phyloP scores from a whole-genome alignment of 2,113 vertebrate species.

The Crypturellus undulatus region DNA sequence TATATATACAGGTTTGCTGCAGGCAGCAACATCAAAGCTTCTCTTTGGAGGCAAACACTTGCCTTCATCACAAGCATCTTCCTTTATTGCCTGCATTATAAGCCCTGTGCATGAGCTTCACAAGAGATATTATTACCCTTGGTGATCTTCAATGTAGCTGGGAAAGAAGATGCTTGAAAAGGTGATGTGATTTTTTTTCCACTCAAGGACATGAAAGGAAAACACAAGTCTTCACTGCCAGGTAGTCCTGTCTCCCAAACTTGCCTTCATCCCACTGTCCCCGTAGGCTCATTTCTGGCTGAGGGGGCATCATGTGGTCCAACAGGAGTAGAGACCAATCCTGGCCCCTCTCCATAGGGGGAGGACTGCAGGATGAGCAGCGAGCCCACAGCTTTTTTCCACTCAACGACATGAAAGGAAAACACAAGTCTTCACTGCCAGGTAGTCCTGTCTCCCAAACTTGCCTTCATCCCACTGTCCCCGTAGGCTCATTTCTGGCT shows the following conservation, averaged over 20 bases:
- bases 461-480: no score
- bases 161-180: not conserved
- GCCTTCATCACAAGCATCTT: not conserved
- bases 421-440: not conserved
- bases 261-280: no score
- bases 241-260: not conserved
- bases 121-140: not conserved
- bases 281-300: no score
- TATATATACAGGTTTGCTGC: not conserved
- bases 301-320: no score
- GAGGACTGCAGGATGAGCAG: not conserved
- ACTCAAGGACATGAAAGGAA: not conserved
- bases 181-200: not conserved
- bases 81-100: not conserved
- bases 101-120: not conserved
- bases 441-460: not conserved
- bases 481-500: no score
- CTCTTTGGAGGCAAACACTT: not conserved
- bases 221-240: not conserved
- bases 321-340: not conserved
- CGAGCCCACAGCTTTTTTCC: not conserved
- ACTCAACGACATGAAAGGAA: not conserved
- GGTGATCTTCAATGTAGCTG: not conserved
- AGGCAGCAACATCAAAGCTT: not conserved
- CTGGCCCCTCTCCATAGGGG: not conserved